Base-by-base conservation (phyloP, 2,888 invertebrate species). In the Trichogramma dendrolimi region DNA sequence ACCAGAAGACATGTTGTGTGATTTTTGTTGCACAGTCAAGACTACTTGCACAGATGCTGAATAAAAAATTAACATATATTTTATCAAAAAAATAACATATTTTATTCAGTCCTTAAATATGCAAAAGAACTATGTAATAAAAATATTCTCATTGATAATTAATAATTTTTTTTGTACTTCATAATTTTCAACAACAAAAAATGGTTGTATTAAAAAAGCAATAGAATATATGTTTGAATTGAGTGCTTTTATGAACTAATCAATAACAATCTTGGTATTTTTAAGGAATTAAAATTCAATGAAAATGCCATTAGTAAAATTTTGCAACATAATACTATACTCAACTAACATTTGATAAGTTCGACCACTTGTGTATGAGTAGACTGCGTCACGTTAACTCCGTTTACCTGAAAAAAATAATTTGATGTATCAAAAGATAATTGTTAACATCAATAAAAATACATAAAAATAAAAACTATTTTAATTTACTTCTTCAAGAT, bases 331-430 rank as follows among this genome's bases (percentile, higher is more conserved):
- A 14, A 41, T 11, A 52, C 57, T 50, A 54, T 39, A 43, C 54
- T 60, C 44, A 66, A 84, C 87, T 85, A 81, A 96, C 96, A 89
- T 88, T 91, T 89, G 75, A 98, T 97, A 81, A 97, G 88, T 74
- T 90, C 89, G 74, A 98, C 96, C 71, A 98, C 98, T 78, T 96
- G 92, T 73, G 91, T 90, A 76, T 98, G 97, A 75, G 94, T 95
- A 76, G 91, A 91, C 72, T 89, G 89, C 72, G 89, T 90, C 64
- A 98, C 97, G 73, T 93, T 87, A 68, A 91, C 87, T 66, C 95
- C 94, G 83, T 97, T 97, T 71, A 97, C 95, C 87, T 93, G 80
- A 72, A 72, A 70, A 62, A 27, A 27, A 27, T 27, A 27, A 27
- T 27, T 27, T 2, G 27, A 27, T 27, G 3, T 27, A 27, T 27